phyloP scores from a whole-genome alignment of 2,888 invertebrate species.

The Ornithoptera alexandrae region DNA sequence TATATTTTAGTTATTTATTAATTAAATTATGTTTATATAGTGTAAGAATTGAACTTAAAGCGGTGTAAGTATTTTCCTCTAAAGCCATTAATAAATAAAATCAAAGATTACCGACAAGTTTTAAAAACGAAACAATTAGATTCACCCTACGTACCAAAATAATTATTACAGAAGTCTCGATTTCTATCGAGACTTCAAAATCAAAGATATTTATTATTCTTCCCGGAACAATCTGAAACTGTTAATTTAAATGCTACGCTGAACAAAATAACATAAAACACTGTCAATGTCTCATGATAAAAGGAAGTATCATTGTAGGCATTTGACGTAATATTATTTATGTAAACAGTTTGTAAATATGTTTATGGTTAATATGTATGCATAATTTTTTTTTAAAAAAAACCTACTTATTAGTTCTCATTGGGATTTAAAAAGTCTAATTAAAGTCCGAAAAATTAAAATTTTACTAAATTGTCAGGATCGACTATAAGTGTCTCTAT shows the following conservation, averaged over 20 bases:
- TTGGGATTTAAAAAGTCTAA: no score
- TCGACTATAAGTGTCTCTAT: no score
- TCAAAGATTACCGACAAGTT: not conserved
- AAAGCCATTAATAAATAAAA: not conserved
- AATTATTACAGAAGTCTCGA: conserved; percentile 3
- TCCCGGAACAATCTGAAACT: not conserved
- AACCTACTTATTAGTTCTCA: no score
- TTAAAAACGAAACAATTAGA: not conserved
- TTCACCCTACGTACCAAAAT: conserved; percentile 12
- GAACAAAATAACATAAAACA: not conserved
- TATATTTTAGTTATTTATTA: no score
- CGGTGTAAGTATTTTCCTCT: not conserved
- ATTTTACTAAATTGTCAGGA: no score
- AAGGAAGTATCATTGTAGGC: not conserved
- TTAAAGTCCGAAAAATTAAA: no score
- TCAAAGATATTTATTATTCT: conserved; percentile 1
- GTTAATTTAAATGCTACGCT: conserved; percentile 10
- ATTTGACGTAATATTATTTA: conserved; percentile 2
- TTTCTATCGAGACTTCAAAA: conserved; percentile 12
- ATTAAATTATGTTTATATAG: no score
- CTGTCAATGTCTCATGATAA: conserved; percentile 8
- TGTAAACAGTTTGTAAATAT: conserved; percentile 1
- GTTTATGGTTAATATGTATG: not conserved
- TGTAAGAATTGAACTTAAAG: no score
- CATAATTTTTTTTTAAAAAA: no score